These are phyloP conservation scores for Porites lutea DNA, from an alignment of 64 coral and sea anemone species.

Conservation along the genomic window DNA sequence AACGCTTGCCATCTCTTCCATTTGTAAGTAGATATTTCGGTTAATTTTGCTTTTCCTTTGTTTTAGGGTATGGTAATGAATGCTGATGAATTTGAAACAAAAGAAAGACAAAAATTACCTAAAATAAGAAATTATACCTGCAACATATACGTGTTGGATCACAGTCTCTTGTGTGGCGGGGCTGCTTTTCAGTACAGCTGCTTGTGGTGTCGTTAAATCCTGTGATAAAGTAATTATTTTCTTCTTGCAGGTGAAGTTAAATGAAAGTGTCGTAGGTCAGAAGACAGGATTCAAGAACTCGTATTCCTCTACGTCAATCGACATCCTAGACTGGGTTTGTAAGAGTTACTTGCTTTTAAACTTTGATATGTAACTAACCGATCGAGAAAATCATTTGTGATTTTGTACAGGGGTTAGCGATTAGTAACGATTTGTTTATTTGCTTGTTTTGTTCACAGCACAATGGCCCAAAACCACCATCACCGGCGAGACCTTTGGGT, in stretches of 20 bases:
- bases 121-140: too few species aligned
- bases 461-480: slow-evolving; percentile 4
- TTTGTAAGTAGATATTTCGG: too few species aligned
- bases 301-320: slow-evolving; percentile 30
- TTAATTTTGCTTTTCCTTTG: too few species aligned
- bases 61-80: too few species aligned
- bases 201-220: not conserved
- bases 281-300: slow-evolving; percentile 48
- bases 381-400: too few species aligned
- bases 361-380: too few species aligned
- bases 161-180: not conserved
- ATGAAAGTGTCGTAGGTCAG: slow-evolving; percentile 23
- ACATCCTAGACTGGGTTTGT: slow-evolving; percentile 43
- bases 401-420: too few species aligned
- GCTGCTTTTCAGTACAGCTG: not conserved
- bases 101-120: too few species aligned
- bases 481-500: not conserved
- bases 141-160: too few species aligned
- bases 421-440: too few species aligned
- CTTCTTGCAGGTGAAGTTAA: slow-evolving; percentile 35
- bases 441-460: not conserved
- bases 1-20: too few species aligned
- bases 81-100: too few species aligned
- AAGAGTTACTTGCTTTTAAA: not conserved
- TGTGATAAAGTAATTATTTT: not conserved